Evolutionary conservation across 2,888 invertebrate species (phyloP).

Genomic region (Amblyjoppa fuscipennis): DNA sequence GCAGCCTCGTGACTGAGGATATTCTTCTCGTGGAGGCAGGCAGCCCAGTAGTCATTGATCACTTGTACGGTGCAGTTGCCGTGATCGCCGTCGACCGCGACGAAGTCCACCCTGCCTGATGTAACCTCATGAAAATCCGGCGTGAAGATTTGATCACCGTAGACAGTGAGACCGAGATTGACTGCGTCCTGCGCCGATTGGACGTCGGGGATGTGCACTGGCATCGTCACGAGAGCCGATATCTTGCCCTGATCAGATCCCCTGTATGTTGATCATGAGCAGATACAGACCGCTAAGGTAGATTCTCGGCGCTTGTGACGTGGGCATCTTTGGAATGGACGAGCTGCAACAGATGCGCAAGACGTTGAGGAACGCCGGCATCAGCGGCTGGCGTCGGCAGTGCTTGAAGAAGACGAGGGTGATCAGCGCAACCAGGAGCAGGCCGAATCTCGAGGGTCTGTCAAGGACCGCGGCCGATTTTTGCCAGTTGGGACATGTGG

Average conservation of each 20-base stretch:
- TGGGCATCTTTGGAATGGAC: not conserved
- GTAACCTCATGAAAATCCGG: not conserved
- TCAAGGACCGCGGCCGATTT: slow-evolving; percentile 14
- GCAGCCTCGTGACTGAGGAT: not conserved
- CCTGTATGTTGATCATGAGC: slow-evolving; percentile 22
- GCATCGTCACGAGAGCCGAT: not conserved
- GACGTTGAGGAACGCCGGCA: not conserved
- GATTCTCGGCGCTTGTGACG: not conserved
- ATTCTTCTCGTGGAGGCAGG: not conserved
- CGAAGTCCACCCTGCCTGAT: not conserved
- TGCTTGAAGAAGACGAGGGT: slow-evolving; percentile 9
- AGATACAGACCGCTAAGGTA: slow-evolving; percentile 1
- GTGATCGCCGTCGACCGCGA: not conserved
- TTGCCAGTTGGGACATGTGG: slow-evolving; percentile 8
- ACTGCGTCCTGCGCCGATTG: not conserved
- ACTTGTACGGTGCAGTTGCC: not conserved
- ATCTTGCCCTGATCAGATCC: slow-evolving; percentile 18
- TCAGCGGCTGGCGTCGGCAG: not conserved
- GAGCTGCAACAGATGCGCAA: not conserved
- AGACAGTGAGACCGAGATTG: not conserved
- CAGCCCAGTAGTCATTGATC: not conserved
- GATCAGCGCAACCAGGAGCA: not conserved
- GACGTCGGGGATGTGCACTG: not conserved
- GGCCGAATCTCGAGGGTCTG: not conserved
- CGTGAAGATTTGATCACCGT: not conserved